Evolutionary conservation across 2,888 invertebrate species (phyloP).

Genomic region (Eilema caniola): DNA sequence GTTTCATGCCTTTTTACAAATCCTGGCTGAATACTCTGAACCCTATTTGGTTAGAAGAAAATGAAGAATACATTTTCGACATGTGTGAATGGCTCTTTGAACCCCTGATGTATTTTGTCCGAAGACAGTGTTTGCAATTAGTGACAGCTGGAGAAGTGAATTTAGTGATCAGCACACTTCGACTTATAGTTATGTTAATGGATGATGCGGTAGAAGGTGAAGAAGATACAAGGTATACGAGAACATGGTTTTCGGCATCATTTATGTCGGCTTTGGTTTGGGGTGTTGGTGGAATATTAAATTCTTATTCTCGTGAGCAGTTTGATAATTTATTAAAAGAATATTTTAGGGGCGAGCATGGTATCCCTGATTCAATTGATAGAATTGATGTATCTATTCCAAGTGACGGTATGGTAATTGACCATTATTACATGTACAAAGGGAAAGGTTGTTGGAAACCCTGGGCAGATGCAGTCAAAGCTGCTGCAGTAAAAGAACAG

Average conservation of each 20-base stretch:
- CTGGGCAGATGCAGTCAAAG: constrained; percentile 92
- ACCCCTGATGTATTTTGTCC: constrained; percentile 90
- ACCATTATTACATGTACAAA: constrained; percentile 93
- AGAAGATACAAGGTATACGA: constrained; percentile 90
- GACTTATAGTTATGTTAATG: constrained; percentile 92
- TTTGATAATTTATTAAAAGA: constrained; percentile 89
- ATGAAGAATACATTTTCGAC: constrained; percentile 86
- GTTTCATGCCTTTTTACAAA: constrained; percentile 93
- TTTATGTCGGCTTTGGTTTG: constrained; percentile 92
- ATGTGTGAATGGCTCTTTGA: constrained; percentile 93
- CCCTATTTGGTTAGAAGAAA: constrained; percentile 88
- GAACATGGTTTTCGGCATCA: constrained; percentile 92
- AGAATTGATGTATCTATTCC: constrained; percentile 93
- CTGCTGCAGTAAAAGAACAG: constrained; percentile 84
- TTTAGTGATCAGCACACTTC: constrained; percentile 90
- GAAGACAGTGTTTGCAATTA: constrained; percentile 89
- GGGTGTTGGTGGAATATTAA: constrained; percentile 94
- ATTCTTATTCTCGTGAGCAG: constrained; percentile 89
- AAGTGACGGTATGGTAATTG: constrained; percentile 91
- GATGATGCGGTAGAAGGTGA: constrained; percentile 90
- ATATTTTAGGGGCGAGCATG: constrained; percentile 79
- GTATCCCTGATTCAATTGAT: constrained; percentile 82
- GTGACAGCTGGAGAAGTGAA: constrained; percentile 91
- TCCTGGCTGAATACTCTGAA: constrained; percentile 92
- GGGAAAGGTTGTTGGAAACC: constrained; percentile 95